phyloP scores from a whole-genome alignment of 2,113 vertebrate genomes.

The Gorsachius goisagi region DNA sequence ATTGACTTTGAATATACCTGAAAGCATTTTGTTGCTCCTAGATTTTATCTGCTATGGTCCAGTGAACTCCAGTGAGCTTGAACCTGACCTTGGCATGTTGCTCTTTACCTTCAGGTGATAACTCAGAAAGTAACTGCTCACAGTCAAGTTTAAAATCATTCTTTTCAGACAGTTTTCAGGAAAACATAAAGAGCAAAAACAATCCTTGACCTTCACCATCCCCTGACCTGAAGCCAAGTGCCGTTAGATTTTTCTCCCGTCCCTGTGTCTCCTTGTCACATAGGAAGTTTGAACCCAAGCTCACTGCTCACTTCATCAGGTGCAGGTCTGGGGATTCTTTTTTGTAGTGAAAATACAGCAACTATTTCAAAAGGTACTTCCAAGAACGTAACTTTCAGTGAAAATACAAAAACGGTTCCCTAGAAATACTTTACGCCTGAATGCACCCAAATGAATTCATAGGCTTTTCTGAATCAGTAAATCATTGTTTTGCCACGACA shows the following conservation, averaged over 20 bases:
- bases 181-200: conserved; percentile 23
- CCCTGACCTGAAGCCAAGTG: conserved; percentile 28
- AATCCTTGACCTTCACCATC: conserved; percentile 36
- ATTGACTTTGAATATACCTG: conserved; percentile 74
- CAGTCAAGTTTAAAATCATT: conserved; percentile 46
- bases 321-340: background rate
- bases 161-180: conserved; percentile 42
- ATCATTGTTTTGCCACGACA: background rate
- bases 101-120: conserved; percentile 72
- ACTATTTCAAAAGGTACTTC: background rate
- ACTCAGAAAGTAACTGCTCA: conserved; percentile 57
- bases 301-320: background rate
- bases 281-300: background rate
- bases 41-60: conserved; percentile 60
- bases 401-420: background rate
- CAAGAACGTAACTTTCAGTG: background rate
- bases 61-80: conserved; percentile 60
- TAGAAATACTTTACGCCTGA: background rate
- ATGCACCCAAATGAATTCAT: background rate
- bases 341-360: background rate
- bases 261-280: background rate
- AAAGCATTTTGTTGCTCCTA: conserved; percentile 65
- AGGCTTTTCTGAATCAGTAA: background rate
- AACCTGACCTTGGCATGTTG: conserved; percentile 65
- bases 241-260: background rate